Percentiles rank a stretch among this genome's conserved stretches.
phyloP scores from a whole-genome alignment of 2,113 vertebrate genomes.

The Choloepus hoffmanni region DNA sequence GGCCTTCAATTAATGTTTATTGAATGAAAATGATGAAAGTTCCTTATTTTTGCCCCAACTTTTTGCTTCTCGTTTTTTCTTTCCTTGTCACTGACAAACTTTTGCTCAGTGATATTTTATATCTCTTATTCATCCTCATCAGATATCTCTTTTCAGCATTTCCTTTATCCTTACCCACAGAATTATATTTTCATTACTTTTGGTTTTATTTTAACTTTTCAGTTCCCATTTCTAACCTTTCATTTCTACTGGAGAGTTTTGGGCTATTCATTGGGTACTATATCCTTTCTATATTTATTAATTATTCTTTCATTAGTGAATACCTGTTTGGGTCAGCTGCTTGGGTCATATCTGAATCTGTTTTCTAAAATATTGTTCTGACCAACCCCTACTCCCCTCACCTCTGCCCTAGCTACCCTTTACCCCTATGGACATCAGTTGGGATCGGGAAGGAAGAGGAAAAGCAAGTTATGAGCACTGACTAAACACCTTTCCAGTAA shows the following conservation, averaged over 20 bases:
- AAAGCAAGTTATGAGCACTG: background rate
- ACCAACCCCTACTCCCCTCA: background rate
- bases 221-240: background rate
- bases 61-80: background rate
- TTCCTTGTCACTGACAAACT: background rate
- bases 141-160: background rate
- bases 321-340: background rate
- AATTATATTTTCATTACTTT: slow-evolving; percentile 43
- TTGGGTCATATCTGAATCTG: background rate
- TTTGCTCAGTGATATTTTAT: background rate
- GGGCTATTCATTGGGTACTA: background rate
- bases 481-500: background rate
- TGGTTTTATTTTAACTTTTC: slow-evolving; percentile 37
- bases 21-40: background rate
- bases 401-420: background rate
- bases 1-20: background rate
- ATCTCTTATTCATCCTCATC: background rate
- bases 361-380: slow-evolving; percentile 25
- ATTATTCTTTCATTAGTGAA: slow-evolving; percentile 26
- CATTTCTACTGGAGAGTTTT: background rate
- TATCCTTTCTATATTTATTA: background rate
- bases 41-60: background rate
- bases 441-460: background rate
- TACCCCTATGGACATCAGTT: background rate
- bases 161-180: background rate